A percentile compares a stretch with the other conserved stretches of the same genome.
These are phyloP conservation scores for Erithacus rubecula DNA, from an alignment of 2,797 vertebrate species.

Conservation along the genomic window DNA sequence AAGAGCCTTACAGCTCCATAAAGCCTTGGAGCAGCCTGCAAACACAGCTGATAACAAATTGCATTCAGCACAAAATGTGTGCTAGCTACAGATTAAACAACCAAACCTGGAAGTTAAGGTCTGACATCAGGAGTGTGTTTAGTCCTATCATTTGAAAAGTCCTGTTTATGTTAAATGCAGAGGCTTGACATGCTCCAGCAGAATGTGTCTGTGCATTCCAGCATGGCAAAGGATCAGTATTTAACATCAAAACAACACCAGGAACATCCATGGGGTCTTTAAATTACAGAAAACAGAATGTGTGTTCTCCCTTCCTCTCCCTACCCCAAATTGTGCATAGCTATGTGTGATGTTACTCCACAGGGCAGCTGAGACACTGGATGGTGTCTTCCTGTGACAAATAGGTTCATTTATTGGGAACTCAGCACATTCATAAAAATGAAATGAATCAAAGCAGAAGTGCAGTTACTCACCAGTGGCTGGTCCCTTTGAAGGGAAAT, in stretches of 20 bases:
- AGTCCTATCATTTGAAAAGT: not conserved
- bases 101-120: not conserved
- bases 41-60: not conserved
- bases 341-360: not conserved
- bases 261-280: not conserved
- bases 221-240: not conserved
- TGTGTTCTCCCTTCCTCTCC: not conserved
- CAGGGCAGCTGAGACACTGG: not conserved
- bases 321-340: not conserved
- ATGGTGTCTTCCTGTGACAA: not conserved
- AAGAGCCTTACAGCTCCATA: not conserved
- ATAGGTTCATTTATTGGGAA: not conserved
- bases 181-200: not conserved
- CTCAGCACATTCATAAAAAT: not conserved
- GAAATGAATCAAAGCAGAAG: not conserved
- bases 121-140: not conserved
- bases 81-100: conserved; percentile 1
- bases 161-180: not conserved
- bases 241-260: not conserved
- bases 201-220: not conserved
- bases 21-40: not conserved
- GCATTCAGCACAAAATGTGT: not conserved
- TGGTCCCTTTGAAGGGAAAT: not conserved
- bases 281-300: not conserved
- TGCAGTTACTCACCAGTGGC: not conserved